A percentile compares a stretch with the other conserved stretches of the same genome.
Conservation (phyloP, 2,113 vertebrate genomes). For the Muntiacus reevesi region DNA sequence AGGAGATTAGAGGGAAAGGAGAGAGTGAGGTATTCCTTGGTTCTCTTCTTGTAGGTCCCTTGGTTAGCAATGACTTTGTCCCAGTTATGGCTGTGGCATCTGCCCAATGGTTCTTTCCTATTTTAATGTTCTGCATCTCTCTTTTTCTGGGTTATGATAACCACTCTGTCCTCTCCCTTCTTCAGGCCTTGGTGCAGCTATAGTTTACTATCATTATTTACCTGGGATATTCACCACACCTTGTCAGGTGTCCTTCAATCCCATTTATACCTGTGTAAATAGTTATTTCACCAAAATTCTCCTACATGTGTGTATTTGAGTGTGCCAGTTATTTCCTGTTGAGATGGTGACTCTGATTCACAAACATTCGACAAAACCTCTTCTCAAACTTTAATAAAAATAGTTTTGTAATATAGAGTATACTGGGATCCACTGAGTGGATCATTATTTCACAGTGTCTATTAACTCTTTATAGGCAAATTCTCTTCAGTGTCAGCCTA, state of each 20-base stretch:
- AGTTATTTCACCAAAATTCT: background rate
- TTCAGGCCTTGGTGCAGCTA: background rate
- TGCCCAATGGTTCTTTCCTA: background rate
- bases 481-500: background rate
- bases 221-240: background rate
- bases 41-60: background rate
- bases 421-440: background rate
- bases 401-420: background rate
- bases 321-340: background rate
- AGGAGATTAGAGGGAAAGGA: background rate
- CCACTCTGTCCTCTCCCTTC: background rate
- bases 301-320: background rate
- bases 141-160: background rate
- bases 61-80: background rate
- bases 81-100: background rate
- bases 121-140: background rate
- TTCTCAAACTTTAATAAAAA: background rate
- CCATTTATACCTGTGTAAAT: background rate
- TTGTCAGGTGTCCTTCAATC: background rate
- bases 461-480: background rate
- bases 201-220: background rate
- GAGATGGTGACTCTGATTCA: background rate
- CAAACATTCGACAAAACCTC: background rate
- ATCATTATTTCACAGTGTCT: background rate
- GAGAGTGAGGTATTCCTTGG: background rate